Percentiles rank a stretch among this genome's conserved stretches.
Evolutionary conservation across 2,113 vertebrate genomes (phyloP).

Genomic region (Gymnobelideus leadbeateri): DNA sequence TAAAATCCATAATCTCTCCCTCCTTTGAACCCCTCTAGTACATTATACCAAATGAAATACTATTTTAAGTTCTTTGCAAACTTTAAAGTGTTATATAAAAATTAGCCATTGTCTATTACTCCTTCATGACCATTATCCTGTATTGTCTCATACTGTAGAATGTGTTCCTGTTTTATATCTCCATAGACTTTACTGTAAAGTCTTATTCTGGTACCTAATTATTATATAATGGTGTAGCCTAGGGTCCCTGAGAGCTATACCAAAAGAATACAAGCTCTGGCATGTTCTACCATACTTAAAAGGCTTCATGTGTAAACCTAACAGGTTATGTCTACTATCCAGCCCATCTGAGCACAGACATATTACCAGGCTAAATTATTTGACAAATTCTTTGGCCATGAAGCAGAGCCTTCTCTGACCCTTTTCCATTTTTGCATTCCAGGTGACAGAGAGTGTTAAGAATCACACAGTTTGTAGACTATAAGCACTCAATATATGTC

Average conservation of each 20-base stretch:
- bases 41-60: background rate
- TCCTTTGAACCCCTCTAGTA: background rate
- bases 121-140: background rate
- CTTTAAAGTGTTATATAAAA: background rate
- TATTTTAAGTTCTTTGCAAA: background rate
- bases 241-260: background rate
- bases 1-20: too few relatives aligned
- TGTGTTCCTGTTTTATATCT: background rate
- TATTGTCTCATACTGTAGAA: background rate
- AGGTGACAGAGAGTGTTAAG: background rate
- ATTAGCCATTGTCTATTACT: background rate
- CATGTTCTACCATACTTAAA: background rate
- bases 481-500: background rate
- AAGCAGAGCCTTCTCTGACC: background rate
- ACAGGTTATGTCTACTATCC: background rate
- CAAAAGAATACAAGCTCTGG: background rate
- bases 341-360: background rate
- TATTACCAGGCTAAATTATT: background rate
- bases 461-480: background rate
- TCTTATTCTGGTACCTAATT: background rate
- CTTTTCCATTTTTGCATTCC: background rate
- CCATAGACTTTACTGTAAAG: background rate
- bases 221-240: background rate
- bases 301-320: background rate
- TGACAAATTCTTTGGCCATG: background rate